Evolutionary conservation across 2,797 vertebrate genomes (phyloP), one percentile per base, ranked within the genome.

Genomic region (Mus caroli): DNA sequence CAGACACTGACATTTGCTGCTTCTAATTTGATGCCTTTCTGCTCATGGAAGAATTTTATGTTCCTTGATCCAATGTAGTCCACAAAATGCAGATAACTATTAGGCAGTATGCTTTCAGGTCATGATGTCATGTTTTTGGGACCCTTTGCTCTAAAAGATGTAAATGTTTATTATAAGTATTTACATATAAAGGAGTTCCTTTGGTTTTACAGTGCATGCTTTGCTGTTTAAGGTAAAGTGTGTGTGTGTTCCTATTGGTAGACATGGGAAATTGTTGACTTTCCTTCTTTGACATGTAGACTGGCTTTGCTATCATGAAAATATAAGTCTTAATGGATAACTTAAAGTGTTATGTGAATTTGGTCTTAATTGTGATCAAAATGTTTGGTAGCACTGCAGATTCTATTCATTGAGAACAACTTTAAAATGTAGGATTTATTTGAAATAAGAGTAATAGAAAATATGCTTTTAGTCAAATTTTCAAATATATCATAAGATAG

Each of bases 391-490:
- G 62, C 3, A 8, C 2, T 85, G 11, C 1, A 87, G 26, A 0
- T 86, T 89, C 17, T 86, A 50, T 87, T 52, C 9, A 43, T 7
- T 79, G 31, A 50, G 75, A 85, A 75, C 11, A 94, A 80, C 24
- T 83, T 94, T 84, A 6, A 10, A 54, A 37, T 90, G 19, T 93
- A 73, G 54, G 82, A 86, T 90, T 88, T 43, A 50, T 46, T 56
- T 73, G 20, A 92, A 95, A 80, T 79, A 78, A 92, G 91, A 92
- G 80, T 14, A 78, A 60, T 88, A 31, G 20, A 82, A 90, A 92
- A 92, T 91, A 3, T 93, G 52, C 2, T 85, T 67, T 83, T 17
- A 52, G 24, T 4, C 50, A 88, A 40, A 43, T 69, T 88, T 69
- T 89, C 84, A 77, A 90, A 88, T 52, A 22, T 64, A 20, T 75